Evolutionary conservation across 2,113 vertebrate species (phyloP).

Genomic region (Mustelus asterias): DNA sequence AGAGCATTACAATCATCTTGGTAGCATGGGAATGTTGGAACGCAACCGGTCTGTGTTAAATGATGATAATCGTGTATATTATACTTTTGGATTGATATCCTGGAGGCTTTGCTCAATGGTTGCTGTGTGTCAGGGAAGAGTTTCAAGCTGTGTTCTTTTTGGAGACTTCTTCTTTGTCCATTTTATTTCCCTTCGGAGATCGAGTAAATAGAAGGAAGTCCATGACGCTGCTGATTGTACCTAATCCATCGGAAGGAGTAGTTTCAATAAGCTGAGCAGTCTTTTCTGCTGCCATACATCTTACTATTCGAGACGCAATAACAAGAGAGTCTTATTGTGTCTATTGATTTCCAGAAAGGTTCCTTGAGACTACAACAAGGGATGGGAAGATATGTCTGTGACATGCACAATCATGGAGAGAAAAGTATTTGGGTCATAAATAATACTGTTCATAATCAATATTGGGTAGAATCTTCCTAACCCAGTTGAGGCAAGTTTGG

Average conservation of each 20-base stretch:
- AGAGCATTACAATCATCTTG: background rate
- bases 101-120: conserved; percentile 7
- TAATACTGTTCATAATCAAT: background rate
- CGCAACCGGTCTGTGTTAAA: background rate
- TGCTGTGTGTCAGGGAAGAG: background rate
- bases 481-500: background rate
- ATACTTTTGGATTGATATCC: conserved; percentile 17
- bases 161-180: background rate
- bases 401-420: background rate
- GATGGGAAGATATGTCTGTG: background rate
- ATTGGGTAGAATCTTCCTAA: background rate
- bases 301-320: background rate
- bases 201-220: background rate
- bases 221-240: background rate
- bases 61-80: conserved; percentile 22
- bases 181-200: background rate
- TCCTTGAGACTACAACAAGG: background rate
- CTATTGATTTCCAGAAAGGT: background rate
- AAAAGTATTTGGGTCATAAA: background rate
- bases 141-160: conserved; percentile 19
- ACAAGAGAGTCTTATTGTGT: background rate
- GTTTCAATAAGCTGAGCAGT: background rate
- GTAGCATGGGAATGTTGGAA: conserved; percentile 7
- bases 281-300: background rate
- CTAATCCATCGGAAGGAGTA: background rate